Evolutionary conservation across 2,888 invertebrate genomes (phyloP), one percentile per base, ranked within the genome.

Genomic region (Andrena minutula): DNA sequence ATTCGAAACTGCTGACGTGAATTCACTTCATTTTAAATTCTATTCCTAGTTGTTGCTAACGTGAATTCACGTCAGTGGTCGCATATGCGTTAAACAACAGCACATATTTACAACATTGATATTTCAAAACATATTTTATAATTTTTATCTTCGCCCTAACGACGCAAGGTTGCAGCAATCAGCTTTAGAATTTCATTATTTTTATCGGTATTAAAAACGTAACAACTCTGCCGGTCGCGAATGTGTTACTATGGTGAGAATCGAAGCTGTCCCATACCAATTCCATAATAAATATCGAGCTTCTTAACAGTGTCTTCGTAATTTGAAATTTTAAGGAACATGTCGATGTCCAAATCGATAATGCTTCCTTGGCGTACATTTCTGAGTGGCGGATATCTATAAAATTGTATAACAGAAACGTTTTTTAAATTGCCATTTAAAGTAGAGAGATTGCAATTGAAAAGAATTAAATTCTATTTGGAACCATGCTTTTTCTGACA

Each of bases 201-300:
- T n/a, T n/a, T n/a, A n/a, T n/a, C n/a, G n/a, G n/a, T n/a, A n/a
- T n/a, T n/a, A n/a, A n/a, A n/a, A n/a, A n/a, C n/a, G n/a, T n/a
- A n/a, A n/a, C n/a, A n/a, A n/a, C n/a, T n/a, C n/a, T n/a, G n/a
- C n/a, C n/a, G n/a, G n/a, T n/a, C n/a, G n/a, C n/a, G n/a, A n/a
- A n/a, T n/a, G n/a, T n/a, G n/a, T n/a, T n/a, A n/a, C n/a, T 41
- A 63, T 20, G 64, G 61, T 26, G 68, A 61, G n/a, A 56, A 49
- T 16, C 5, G 32, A 28, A 49, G 30, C 32, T 41, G 16, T 87
- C 2, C 20, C 94, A 94, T 95, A 98, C 98, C 98, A 90, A 98
- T 97, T 90, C 98, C 98, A 96, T 99, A 99, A 94, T 98, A 99
- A 90, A 97, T 97, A 94, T 99, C 98, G 80, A 99, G 94, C 93